phyloP scores from a whole-genome alignment of 2,888 invertebrate species.

The Dioctria rufipes region DNA sequence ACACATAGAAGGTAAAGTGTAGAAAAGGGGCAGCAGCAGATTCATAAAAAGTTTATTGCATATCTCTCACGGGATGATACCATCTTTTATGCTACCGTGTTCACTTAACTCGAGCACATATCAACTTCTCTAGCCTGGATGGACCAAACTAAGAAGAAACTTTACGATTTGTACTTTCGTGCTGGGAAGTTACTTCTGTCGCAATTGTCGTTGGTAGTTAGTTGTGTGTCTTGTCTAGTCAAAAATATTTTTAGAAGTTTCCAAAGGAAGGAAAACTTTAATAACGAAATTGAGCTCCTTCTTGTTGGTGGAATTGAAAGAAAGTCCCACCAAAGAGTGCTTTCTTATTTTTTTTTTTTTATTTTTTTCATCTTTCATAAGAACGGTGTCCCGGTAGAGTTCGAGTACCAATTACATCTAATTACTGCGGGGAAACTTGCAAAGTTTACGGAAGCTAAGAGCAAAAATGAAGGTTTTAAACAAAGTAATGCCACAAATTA shows the following conservation, averaged over 20 bases:
- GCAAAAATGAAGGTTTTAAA: slow-evolving; percentile 1
- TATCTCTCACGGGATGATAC: background rate
- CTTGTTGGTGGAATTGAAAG: slow-evolving; percentile 12
- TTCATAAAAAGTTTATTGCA: too few species aligned
- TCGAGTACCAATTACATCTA: slow-evolving; percentile 46
- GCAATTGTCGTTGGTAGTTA: background rate
- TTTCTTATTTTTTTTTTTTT: background rate
- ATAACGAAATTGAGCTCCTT: slow-evolving; percentile 34
- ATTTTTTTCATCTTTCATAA: background rate
- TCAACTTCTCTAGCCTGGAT: slow-evolving; percentile 10
- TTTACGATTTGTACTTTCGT: slow-evolving; percentile 30
- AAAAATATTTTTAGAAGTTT: slow-evolving; percentile 31
- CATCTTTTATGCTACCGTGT: slow-evolving; percentile 10
- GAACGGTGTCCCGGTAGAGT: slow-evolving; percentile 10
- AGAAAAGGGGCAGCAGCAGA: too few species aligned
- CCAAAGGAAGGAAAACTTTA: slow-evolving; percentile 11
- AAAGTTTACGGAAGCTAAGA: slow-evolving; percentile 28
- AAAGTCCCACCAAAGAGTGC: background rate
- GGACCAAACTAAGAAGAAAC: background rate
- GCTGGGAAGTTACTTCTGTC: background rate
- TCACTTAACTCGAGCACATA: slow-evolving; percentile 32
- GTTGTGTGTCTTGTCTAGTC: slow-evolving; percentile 14
- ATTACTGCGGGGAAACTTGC: slow-evolving; percentile 42
- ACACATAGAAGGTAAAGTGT: too few species aligned
- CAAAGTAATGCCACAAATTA: slow-evolving; percentile 18